Conservation (phyloP, 2,113 vertebrate species). For the Oceanites oceanicus region DNA sequence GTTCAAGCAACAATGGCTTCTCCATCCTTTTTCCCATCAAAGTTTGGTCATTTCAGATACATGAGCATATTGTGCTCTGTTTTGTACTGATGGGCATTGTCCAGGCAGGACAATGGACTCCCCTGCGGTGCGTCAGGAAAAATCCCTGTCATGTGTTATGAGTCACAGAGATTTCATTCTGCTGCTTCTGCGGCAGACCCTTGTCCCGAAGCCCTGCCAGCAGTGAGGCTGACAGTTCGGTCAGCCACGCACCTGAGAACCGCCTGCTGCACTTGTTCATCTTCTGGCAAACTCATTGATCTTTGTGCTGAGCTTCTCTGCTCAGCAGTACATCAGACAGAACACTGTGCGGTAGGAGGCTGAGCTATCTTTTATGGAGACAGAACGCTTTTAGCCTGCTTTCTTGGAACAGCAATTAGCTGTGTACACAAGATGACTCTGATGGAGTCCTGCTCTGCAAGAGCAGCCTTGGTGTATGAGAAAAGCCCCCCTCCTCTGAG, state of each 20-base stretch:
- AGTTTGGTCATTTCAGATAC: neutral
- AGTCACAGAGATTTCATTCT: neutral
- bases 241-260: neutral
- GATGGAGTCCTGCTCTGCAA: neutral
- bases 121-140: rapidly evolving
- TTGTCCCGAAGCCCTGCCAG: neutral
- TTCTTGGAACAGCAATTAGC: neutral
- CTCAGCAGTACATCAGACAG: neutral
- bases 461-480: neutral
- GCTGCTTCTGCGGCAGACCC: neutral
- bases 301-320: neutral
- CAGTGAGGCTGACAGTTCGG: rapidly evolving
- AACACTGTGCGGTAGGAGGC: rapidly evolving
- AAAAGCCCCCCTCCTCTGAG: neutral
- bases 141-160: neutral
- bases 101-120: neutral
- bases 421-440: neutral
- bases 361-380: neutral
- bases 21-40: neutral
- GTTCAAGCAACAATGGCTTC: neutral
- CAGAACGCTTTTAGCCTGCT: neutral
- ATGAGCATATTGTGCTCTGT: rapidly evolving
- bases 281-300: neutral
- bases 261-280: neutral
- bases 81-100: too few species aligned